Evolutionary conservation across 2,797 vertebrate genomes (phyloP).

Genomic region (Tokudaia tokunoshimensis): DNA sequence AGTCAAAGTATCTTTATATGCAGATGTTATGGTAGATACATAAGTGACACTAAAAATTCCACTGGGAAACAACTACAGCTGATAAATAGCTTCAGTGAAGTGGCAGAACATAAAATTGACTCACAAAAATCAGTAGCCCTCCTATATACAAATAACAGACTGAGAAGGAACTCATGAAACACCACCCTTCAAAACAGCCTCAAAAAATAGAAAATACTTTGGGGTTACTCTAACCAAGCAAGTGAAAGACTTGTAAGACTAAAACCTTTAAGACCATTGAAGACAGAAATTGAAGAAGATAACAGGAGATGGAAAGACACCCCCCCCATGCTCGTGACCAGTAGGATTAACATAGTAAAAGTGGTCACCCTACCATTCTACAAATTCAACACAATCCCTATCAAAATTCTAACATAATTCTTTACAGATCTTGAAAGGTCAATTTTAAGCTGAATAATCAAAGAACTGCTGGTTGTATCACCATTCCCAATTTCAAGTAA

Average conservation of each 20-base stretch:
- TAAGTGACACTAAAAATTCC: not conserved
- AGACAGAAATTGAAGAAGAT: not conserved
- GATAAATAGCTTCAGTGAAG: too few species aligned
- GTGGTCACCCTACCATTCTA: not conserved
- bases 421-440: not conserved
- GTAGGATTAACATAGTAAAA: not conserved
- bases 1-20: not conserved
- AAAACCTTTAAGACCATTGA: not conserved
- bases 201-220: not conserved
- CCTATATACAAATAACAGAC: too few species aligned
- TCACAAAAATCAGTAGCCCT: not conserved
- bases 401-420: not conserved
- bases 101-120: not conserved
- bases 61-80: not conserved
- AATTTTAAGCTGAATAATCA: not conserved
- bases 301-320: not conserved
- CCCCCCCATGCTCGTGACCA: not conserved
- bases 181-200: too few species aligned
- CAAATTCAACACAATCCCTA: not conserved
- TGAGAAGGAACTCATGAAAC: not conserved
- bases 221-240: not conserved
- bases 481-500: too few species aligned
- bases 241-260: not conserved
- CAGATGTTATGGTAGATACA: not conserved
- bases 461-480: not conserved